Conservation (phyloP, 2,113 vertebrate species). For the Siphamia tubifer region DNA sequence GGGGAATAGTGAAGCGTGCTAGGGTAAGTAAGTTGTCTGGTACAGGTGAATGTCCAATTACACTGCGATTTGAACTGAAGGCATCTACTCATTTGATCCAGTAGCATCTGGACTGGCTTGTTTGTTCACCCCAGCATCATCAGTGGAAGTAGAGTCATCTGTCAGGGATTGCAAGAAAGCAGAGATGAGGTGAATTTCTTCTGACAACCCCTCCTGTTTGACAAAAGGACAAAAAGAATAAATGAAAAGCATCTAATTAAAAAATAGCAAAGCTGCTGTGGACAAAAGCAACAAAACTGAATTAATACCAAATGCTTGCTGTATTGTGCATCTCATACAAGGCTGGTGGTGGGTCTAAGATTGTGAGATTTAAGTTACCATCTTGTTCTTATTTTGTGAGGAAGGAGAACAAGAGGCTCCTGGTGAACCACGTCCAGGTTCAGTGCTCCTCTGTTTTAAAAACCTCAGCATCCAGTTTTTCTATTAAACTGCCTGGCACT, state of each 20-base stretch:
- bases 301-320: constrained; percentile 55
- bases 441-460: constrained; percentile 82
- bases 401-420: constrained; percentile 73
- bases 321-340: constrained; percentile 9
- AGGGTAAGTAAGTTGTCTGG: constrained; percentile 97
- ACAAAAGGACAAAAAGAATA: constrained; percentile 82
- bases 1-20: constrained; percentile 91
- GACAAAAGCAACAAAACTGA: constrained; percentile 35
- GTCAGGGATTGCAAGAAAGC: constrained; percentile 83
- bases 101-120: constrained; percentile 78
- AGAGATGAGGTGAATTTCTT: constrained; percentile 83
- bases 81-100: constrained; percentile 88
- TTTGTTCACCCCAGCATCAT: constrained; percentile 83
- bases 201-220: constrained; percentile 88
- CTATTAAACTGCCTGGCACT: constrained; percentile 87
- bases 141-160: constrained; percentile 74
- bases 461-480: constrained; percentile 85
- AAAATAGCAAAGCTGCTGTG: constrained; percentile 63
- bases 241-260: constrained; percentile 85
- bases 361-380: constrained; percentile 55
- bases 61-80: constrained; percentile 93
- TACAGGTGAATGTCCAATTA: constrained; percentile 99
- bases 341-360: constrained; percentile 13
- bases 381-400: constrained; percentile 53
- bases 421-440: constrained; percentile 79